phyloP scores from a whole-genome alignment of 2,113 vertebrate species.

The Halichoeres trimaculatus region DNA sequence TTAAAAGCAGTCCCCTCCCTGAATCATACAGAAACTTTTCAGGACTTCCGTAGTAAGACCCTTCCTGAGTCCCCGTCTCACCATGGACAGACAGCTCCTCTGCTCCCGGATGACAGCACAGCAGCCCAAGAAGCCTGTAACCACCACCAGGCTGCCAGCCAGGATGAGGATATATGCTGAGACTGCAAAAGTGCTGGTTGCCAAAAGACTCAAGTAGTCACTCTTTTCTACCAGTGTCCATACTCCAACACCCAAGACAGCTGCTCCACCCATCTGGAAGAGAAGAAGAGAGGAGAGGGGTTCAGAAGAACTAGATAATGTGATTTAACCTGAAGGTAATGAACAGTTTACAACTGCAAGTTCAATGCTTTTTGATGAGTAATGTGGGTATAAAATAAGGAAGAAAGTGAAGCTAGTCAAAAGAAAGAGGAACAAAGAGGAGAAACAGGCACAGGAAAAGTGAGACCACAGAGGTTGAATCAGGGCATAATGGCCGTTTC shows the following conservation, averaged over 20 bases:
- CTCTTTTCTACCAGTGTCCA: constrained; percentile 90
- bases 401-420: constrained; percentile 10
- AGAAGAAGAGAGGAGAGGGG: constrained; percentile 17
- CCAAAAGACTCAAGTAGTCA: constrained; percentile 86
- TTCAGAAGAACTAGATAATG: background rate
- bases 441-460: background rate
- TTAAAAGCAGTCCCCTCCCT: no score
- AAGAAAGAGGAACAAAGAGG: constrained; percentile 11
- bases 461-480: constrained; percentile 18
- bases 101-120: constrained; percentile 87
- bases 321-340: background rate
- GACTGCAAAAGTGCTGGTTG: constrained; percentile 87
- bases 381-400: background rate
- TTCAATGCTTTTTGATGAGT: constrained; percentile 22
- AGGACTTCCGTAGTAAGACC: background rate
- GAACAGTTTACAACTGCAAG: background rate
- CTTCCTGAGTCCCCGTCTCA: constrained; percentile 63
- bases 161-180: constrained; percentile 89
- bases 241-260: constrained; percentile 85
- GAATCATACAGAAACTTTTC: background rate
- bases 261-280: constrained; percentile 84
- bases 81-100: constrained; percentile 84
- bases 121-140: constrained; percentile 89
- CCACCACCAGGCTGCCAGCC: constrained; percentile 85
- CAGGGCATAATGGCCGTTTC: constrained; percentile 46